Percentiles rank a stretch among this genome's conserved stretches.
Evolutionary conservation across 2,797 vertebrate genomes (phyloP).

Genomic region (Alcedo atthis): DNA sequence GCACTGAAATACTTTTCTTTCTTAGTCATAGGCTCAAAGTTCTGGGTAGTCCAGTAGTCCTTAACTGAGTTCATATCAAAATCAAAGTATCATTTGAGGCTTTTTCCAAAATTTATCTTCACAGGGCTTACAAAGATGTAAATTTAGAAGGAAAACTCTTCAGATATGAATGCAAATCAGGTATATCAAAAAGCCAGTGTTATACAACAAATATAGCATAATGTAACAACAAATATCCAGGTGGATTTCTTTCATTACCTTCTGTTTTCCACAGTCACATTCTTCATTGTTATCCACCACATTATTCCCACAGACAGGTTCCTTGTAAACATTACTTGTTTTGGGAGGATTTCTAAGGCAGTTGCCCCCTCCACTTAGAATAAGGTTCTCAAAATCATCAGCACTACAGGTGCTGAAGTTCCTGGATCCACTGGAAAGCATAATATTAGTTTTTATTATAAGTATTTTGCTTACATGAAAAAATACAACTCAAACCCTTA

Average conservation of each 20-base stretch:
- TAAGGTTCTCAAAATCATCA: constrained; percentile 81
- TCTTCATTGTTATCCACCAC: constrained; percentile 84
- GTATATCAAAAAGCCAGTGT: not conserved
- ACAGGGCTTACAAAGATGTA: not conserved
- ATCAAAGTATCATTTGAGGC: not conserved
- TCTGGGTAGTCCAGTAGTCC: not conserved
- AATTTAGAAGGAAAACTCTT: not conserved
- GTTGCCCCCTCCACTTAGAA: constrained; percentile 80
- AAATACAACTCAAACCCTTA: not conserved
- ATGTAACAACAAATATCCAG: not conserved
- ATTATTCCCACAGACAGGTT: constrained; percentile 85
- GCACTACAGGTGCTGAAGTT: constrained; percentile 87
- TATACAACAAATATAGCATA: not conserved
- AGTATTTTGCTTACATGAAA: not conserved
- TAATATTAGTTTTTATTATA: not conserved
- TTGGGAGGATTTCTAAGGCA: constrained; percentile 87
- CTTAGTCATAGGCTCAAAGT: not conserved
- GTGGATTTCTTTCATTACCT: constrained; percentile 73
- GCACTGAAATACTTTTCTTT: not conserved
- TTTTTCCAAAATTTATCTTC: not conserved
- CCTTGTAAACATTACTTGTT: constrained; percentile 72
- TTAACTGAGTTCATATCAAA: not conserved
- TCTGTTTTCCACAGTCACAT: constrained; percentile 87
- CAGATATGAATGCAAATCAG: not conserved
- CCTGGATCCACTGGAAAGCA: constrained; percentile 75